Evolutionary conservation across 2,797 vertebrate species (phyloP).

Genomic region (Loris lydekkerianus): DNA sequence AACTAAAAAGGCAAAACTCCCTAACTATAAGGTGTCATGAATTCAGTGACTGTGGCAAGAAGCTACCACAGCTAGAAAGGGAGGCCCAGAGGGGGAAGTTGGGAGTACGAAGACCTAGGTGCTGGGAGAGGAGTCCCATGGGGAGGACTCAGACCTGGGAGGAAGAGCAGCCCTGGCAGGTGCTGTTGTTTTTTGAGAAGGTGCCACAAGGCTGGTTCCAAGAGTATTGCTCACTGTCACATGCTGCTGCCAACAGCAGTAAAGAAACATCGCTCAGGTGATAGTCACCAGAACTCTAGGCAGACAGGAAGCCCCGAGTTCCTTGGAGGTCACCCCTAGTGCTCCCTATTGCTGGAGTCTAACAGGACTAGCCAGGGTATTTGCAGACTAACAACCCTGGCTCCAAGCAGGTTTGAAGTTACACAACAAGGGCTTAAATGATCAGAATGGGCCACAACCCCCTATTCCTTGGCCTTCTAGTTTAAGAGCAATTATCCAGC

Average conservation of each 20-base stretch:
- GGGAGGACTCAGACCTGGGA: background rate
- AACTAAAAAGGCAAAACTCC: background rate
- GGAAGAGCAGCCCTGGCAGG: background rate
- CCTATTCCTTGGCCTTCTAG: background rate
- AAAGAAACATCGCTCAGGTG: background rate
- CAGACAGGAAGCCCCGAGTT: rapidly evolving
- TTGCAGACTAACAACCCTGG: background rate
- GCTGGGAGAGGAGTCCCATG: background rate
- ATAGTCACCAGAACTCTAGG: rapidly evolving
- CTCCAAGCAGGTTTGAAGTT: background rate
- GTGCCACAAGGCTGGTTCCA: background rate
- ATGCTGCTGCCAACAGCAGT: background rate
- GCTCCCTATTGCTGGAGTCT: background rate
- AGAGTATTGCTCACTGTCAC: background rate
- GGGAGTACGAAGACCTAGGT: background rate
- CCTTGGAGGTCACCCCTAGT: background rate
- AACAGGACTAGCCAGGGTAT: background rate
- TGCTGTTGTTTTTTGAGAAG: background rate
- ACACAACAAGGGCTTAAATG: background rate
- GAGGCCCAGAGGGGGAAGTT: background rate
- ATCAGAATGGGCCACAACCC: background rate
- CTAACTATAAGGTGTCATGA: background rate
- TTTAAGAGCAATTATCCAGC: background rate
- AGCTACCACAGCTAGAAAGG: too few species aligned
- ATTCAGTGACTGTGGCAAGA: background rate